Evolutionary conservation across 2,888 invertebrate genomes (phyloP).

Genomic region (Steinernema hermaphroditum): DNA sequence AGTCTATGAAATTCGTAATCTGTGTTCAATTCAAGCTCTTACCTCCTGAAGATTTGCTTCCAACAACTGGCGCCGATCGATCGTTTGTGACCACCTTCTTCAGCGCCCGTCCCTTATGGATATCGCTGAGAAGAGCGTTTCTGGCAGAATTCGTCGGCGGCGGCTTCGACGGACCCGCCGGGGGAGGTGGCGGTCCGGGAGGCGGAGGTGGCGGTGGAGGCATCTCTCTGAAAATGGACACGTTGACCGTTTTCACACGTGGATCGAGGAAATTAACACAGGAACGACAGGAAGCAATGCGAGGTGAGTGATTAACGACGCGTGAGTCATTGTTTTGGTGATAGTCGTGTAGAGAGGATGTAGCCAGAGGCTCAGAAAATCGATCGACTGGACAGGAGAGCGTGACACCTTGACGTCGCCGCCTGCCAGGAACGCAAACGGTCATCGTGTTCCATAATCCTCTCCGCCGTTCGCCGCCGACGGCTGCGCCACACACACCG

Average conservation of each 20-base stretch:
- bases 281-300: not conserved
- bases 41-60: conserved; percentile 40
- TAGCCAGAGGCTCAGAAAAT: not conserved
- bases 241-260: not conserved
- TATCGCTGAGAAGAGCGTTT: conserved; percentile 48
- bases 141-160: conserved; percentile 37
- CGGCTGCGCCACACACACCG: not conserved
- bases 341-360: no score
- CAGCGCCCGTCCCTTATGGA: conserved; percentile 53
- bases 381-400: no score
- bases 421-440: not conserved
- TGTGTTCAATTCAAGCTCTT: no score
- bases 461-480: not conserved
- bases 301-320: not conserved
- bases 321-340: not conserved
- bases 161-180: conserved; percentile 33
- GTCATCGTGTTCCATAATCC: not conserved
- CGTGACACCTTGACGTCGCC: not conserved
- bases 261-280: not conserved
- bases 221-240: no score
- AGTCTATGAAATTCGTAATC: no score
- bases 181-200: conserved; percentile 46
- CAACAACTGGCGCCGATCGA: conserved; percentile 50
- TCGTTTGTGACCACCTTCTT: conserved; percentile 60
- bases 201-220: conserved; percentile 45